phyloP scores from a whole-genome alignment of 2,113 vertebrate genomes.

The Regulus satrapa region DNA sequence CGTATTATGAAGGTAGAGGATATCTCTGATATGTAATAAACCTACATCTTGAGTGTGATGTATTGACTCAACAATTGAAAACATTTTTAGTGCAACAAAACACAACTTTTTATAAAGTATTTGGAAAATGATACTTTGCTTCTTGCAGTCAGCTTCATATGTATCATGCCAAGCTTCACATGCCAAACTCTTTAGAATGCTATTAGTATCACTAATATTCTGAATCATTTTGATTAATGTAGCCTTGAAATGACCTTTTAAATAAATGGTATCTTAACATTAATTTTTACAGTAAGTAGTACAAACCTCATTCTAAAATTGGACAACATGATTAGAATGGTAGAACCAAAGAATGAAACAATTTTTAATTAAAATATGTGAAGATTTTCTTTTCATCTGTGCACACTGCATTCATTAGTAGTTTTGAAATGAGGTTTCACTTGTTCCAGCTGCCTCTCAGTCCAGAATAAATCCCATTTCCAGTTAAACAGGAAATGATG shows the following conservation, averaged over 20 bases:
- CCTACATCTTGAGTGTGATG: neutral
- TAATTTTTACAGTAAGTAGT: neutral
- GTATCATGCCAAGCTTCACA: neutral
- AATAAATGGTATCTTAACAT: neutral
- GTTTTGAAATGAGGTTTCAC: neutral
- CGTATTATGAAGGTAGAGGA: neutral
- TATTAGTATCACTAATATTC: neutral
- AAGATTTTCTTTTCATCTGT: neutral
- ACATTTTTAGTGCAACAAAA: neutral
- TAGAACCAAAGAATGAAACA: neutral
- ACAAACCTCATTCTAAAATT: neutral
- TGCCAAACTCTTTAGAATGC: neutral
- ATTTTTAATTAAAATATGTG: neutral
- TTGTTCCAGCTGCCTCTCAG: conserved; percentile 3
- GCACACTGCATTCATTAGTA: accelerated
- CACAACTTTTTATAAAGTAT: neutral
- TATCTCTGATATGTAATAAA: neutral
- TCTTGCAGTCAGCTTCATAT: neutral
- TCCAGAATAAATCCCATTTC: neutral
- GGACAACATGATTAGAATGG: neutral
- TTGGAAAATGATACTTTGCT: neutral
- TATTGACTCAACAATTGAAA: neutral
- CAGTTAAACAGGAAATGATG: conserved; percentile 25
- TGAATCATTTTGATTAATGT: neutral
- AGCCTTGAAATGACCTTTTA: neutral